These are phyloP conservation scores for Diadophis punctatus DNA, from an alignment of 2,113 vertebrate genomes.

Conservation along the genomic window DNA sequence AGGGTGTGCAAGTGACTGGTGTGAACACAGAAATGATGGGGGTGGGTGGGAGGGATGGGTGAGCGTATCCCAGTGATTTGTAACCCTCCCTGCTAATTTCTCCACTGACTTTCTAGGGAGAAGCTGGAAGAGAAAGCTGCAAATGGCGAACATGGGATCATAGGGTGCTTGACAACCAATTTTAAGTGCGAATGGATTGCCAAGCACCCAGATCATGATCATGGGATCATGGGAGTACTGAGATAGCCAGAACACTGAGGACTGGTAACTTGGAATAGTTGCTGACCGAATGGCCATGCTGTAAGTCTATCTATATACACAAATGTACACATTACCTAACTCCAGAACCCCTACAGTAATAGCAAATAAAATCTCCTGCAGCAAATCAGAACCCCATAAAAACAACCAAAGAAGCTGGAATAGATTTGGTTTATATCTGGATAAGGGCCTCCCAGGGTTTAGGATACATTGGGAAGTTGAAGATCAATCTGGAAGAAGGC, in stretches of 20 bases:
- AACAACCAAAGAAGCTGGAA: not conserved
- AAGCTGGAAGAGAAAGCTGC: not conserved
- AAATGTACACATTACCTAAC: not conserved
- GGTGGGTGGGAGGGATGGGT: not conserved
- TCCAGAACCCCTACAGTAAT: not conserved
- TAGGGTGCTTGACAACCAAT: not conserved
- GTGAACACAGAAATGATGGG: not conserved
- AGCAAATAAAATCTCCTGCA: not conserved
- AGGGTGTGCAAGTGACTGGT: not conserved
- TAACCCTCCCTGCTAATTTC: not conserved
- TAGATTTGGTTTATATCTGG: not conserved
- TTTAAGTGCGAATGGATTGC: not conserved
- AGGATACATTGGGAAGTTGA: not conserved
- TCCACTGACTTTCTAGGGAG: not conserved
- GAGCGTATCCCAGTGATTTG: not conserved
- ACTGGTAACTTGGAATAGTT: not conserved
- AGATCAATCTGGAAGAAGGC: not conserved
- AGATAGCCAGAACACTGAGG: not conserved
- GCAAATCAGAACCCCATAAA: not conserved
- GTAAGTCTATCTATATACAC: not conserved
- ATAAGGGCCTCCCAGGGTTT: not conserved
- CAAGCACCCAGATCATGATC: not conserved
- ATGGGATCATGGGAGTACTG: not conserved
- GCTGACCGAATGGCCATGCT: not conserved
- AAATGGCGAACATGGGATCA: not conserved